Evolutionary conservation across 2,113 vertebrate genomes (phyloP).

Genomic region (Petrocephalus zakoni): DNA sequence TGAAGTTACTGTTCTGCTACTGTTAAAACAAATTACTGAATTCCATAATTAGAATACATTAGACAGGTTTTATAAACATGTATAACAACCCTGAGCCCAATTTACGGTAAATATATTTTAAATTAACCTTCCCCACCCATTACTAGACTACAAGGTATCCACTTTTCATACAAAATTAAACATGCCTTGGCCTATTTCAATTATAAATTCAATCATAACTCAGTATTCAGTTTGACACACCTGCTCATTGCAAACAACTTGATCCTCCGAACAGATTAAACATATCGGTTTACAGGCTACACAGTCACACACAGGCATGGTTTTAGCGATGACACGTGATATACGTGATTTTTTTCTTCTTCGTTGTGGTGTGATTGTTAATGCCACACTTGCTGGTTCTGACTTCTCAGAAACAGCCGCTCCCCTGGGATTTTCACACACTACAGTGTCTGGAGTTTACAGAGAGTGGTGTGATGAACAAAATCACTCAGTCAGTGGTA

Average conservation of each 20-base stretch:
- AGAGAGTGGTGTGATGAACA: background rate
- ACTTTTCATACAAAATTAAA: constrained; percentile 43
- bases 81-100: background rate
- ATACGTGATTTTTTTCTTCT: background rate
- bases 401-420: background rate
- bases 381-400: background rate
- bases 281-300: background rate
- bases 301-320: background rate
- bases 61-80: background rate
- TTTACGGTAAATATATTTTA: constrained; percentile 14
- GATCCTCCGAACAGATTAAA: background rate
- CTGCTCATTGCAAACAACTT: background rate
- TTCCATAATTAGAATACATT: background rate
- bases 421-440: background rate
- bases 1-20: background rate
- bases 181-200: constrained; percentile 28
- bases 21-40: background rate
- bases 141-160: constrained; percentile 41
- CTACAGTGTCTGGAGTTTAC: background rate
- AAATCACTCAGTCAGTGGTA: background rate
- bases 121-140: constrained; percentile 37
- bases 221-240: background rate
- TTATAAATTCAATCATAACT: background rate
- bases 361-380: background rate
- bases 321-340: background rate